A percentile compares a stretch with the other conserved stretches of the same genome.
Evolutionary conservation across 2,888 invertebrate genomes (phyloP).

Genomic region (Cetonia aurata): DNA sequence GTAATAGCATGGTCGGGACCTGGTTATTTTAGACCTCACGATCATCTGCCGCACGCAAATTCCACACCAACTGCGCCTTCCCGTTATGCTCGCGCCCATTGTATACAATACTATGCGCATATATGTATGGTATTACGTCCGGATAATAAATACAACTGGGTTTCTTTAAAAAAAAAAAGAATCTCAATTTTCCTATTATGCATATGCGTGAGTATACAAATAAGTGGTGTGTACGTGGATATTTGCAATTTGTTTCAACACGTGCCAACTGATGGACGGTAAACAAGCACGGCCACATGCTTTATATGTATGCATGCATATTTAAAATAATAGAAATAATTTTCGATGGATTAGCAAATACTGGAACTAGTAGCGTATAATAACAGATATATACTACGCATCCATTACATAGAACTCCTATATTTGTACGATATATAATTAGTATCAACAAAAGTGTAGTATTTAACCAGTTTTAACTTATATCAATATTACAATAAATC

Average conservation of each 20-base stretch:
- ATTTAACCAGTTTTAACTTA: too few relatives aligned
- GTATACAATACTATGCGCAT: constrained; percentile 14
- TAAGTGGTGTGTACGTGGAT: background rate
- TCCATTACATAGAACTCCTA: too few relatives aligned
- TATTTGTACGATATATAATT: too few relatives aligned
- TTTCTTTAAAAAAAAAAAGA: constrained; percentile 19
- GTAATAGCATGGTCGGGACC: constrained; percentile 43
- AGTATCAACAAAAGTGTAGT: too few relatives aligned
- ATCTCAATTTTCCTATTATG: constrained; percentile 27
- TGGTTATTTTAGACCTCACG: constrained; percentile 41
- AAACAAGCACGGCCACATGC: background rate
- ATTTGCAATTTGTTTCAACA: constrained; percentile 36
- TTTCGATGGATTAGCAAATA: background rate
- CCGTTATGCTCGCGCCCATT: constrained; percentile 37
- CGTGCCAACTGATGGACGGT: constrained; percentile 22
- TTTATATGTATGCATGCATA: background rate
- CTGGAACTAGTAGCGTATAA: too few relatives aligned
- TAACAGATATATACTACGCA: too few relatives aligned
- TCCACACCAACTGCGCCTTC: constrained; percentile 36
- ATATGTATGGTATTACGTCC: constrained; percentile 5
- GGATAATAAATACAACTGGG: constrained; percentile 12
- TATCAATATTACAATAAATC: too few relatives aligned
- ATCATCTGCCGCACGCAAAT: constrained; percentile 44
- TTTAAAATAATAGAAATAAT: constrained; percentile 11
- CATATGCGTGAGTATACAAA: constrained; percentile 23